Evolutionary conservation across 2,888 invertebrate genomes (phyloP).

Genomic region (Hanleya hanleyi): DNA sequence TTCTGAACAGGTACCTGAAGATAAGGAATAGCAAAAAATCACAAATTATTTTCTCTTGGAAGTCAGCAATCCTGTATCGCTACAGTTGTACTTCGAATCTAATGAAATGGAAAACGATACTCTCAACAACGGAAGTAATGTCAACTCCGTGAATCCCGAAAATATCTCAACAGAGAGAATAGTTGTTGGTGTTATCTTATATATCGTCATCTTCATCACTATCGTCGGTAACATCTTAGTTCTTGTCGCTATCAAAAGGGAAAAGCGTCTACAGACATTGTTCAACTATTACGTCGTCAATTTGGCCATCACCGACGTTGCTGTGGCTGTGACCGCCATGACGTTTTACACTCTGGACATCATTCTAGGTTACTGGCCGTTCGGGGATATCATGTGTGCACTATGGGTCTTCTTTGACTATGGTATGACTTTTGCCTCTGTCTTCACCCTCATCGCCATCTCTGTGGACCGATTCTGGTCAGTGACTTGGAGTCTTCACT

Average conservation of each 20-base stretch:
- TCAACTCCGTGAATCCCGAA: too few species aligned
- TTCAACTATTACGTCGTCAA: constrained; percentile 65
- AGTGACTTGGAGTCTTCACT: constrained; percentile 57
- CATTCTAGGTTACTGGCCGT: constrained; percentile 70
- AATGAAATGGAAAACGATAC: too few species aligned
- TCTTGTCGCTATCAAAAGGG: constrained; percentile 60
- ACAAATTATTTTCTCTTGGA: too few species aligned
- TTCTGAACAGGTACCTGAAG: too few species aligned
- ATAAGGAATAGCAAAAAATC: too few species aligned
- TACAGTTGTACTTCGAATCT: too few species aligned
- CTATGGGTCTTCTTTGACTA: constrained; percentile 73
- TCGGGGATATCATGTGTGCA: constrained; percentile 65
- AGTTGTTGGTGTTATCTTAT: constrained; percentile 45
- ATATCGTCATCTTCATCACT: constrained; percentile 50
- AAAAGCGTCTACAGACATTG: constrained; percentile 66
- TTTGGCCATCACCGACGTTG: constrained; percentile 62
- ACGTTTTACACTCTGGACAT: constrained; percentile 66
- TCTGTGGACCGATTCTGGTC: constrained; percentile 65
- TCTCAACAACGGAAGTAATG: too few species aligned
- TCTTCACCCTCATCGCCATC: constrained; percentile 70
- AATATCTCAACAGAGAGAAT: constrained; percentile 20
- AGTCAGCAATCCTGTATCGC: too few species aligned
- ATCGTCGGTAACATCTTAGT: constrained; percentile 68
- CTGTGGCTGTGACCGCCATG: constrained; percentile 69
- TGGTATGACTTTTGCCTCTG: constrained; percentile 72